Evolutionary conservation across 2,797 vertebrate species (phyloP).

Genomic region (Pyrocephalus nanus): DNA sequence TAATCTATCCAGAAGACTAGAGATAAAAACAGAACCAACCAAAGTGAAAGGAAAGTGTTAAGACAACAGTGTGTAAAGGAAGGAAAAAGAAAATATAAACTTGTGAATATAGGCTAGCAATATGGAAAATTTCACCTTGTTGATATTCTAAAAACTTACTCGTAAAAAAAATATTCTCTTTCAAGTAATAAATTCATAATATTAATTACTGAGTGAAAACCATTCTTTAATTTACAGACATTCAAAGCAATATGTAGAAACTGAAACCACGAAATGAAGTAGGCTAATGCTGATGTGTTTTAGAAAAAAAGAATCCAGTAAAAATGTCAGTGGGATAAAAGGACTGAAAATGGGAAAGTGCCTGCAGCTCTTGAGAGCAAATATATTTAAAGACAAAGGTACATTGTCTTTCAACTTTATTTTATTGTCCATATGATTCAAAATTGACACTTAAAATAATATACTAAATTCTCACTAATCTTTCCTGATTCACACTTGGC

Average conservation of each 20-base stretch:
- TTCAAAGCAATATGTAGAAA: not conserved
- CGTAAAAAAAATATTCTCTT: not conserved
- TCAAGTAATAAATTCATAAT: not conserved
- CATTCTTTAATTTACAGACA: not conserved
- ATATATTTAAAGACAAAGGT: not conserved
- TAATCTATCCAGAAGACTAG: not conserved
- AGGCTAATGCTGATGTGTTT: not conserved
- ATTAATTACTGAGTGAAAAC: not conserved
- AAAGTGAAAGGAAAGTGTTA: not conserved
- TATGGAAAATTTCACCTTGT: not conserved
- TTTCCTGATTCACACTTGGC: not conserved
- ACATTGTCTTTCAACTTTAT: not conserved
- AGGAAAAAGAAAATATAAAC: not conserved
- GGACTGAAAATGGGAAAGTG: not conserved
- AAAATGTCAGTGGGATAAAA: not conserved
- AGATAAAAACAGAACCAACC: not conserved
- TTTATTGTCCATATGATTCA: not conserved
- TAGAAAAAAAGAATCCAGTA: not conserved
- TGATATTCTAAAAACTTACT: not conserved
- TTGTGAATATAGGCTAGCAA: not conserved
- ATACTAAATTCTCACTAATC: not conserved
- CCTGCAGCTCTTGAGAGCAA: not conserved
- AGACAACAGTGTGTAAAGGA: not conserved
- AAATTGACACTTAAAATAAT: not conserved
- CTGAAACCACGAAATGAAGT: not conserved